Evolutionary conservation across 2,888 invertebrate genomes (phyloP).

Genomic region (Pasiphila rectangulata): DNA sequence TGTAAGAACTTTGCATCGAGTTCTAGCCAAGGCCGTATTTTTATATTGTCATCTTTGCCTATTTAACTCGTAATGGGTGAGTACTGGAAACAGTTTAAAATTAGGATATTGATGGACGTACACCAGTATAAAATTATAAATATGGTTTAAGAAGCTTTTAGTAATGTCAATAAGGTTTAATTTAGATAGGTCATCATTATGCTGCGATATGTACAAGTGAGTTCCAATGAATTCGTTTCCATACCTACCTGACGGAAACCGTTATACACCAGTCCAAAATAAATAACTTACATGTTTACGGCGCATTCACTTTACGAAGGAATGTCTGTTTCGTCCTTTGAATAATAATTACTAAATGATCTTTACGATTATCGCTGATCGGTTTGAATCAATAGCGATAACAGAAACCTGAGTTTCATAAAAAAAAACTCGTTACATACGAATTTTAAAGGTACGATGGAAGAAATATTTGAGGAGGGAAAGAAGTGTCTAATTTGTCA

Average conservation of each 20-base stretch:
- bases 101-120: no score
- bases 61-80: slow-evolving; percentile 18
- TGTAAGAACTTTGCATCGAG: slow-evolving; percentile 37
- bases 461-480: no score
- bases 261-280: slow-evolving; percentile 64
- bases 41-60: slow-evolving; percentile 39
- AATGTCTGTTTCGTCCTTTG: slow-evolving; percentile 52
- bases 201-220: slow-evolving; percentile 33
- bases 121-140: no score
- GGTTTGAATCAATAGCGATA: slow-evolving; percentile 9
- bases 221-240: slow-evolving; percentile 53
- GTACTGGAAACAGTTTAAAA: slow-evolving; percentile 18
- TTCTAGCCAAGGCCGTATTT: slow-evolving; percentile 55
- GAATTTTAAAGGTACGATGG: background rate
- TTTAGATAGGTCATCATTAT: background rate
- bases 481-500: no score
- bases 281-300: slow-evolving; percentile 59
- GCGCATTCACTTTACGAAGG: slow-evolving; percentile 41
- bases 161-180: background rate
- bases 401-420: background rate
- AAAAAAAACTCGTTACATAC: background rate
- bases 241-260: slow-evolving; percentile 49
- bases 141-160: no score
- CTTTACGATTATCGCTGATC: slow-evolving; percentile 31
- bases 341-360: slow-evolving; percentile 49